Conservation (phyloP, 2,113 vertebrate genomes). For the Excalfactoria chinensis region DNA sequence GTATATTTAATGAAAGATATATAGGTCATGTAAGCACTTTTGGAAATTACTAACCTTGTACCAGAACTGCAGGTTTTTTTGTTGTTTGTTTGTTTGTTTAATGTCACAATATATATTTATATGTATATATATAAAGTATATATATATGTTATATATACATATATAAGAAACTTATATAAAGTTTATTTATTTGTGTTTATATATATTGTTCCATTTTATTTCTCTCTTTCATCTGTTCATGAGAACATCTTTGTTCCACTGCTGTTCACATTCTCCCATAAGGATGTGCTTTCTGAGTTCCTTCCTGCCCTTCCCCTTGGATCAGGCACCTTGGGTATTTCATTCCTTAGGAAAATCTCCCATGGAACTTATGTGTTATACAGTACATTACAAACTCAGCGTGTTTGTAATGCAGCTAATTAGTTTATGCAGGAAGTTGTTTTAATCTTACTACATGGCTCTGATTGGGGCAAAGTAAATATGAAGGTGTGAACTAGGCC, state of each 20-base stretch:
- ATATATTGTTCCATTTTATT: not conserved
- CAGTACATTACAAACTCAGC: not conserved
- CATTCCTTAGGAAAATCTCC: not conserved
- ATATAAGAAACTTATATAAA: no score
- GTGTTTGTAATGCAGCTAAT: not conserved
- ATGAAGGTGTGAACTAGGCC: not conserved
- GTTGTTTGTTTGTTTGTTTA: not conserved
- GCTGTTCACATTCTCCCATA: not conserved
- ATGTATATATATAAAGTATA: no score
- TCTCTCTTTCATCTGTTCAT: not conserved
- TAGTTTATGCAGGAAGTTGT: not conserved
- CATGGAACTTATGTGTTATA: fast-evolving
- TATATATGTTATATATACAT: no score
- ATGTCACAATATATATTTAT: not conserved
- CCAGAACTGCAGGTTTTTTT: not conserved
- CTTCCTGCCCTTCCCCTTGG: not conserved
- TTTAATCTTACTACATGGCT: not conserved
- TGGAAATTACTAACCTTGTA: not conserved
- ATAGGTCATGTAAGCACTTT: not conserved
- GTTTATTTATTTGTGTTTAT: no score
- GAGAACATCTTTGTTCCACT: not conserved
- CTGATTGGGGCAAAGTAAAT: not conserved
- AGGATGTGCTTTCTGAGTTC: fast-evolving
- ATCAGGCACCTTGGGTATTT: not conserved
- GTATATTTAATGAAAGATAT: fast-evolving